Evolutionary conservation across 1,140 invertebrate species (phyloP).

Genomic region (Chlorops oryzae): DNA sequence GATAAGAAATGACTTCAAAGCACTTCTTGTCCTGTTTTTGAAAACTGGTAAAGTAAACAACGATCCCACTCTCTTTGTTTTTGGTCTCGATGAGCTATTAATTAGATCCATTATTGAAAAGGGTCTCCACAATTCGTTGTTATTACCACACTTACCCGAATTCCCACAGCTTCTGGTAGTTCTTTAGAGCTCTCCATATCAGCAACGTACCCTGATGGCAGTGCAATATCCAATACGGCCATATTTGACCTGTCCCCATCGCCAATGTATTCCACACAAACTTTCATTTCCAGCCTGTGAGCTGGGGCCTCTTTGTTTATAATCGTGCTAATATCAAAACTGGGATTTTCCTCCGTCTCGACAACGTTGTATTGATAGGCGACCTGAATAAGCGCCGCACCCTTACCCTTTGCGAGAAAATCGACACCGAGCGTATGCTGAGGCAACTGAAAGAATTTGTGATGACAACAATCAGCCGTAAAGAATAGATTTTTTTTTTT

Average conservation of each 20-base stretch:
- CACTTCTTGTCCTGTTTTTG: slow-evolving; percentile 58
- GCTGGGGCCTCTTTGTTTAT: slow-evolving; percentile 65
- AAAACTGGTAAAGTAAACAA: slow-evolving; percentile 82
- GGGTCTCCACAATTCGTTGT: too few species aligned
- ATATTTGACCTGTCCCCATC: slow-evolving; percentile 62
- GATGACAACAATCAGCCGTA: background rate
- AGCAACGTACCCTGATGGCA: slow-evolving; percentile 72
- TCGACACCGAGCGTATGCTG: slow-evolving; percentile 46
- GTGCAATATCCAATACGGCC: slow-evolving; percentile 79
- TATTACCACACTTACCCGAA: slow-evolving; percentile 24
- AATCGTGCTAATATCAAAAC: slow-evolving; percentile 68
- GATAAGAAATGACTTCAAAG: slow-evolving; percentile 74
- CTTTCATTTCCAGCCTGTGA: slow-evolving; percentile 65
- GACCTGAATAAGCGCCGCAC: slow-evolving; percentile 73
- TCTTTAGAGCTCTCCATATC: slow-evolving; percentile 32
- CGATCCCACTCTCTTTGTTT: slow-evolving; percentile 66
- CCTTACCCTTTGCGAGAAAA: slow-evolving; percentile 62
- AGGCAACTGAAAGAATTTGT: slow-evolving; percentile 14
- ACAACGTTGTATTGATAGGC: slow-evolving; percentile 75
- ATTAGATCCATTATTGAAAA: too few species aligned
- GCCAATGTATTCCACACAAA: slow-evolving; percentile 56
- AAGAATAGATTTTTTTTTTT: background rate
- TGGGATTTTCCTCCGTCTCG: slow-evolving; percentile 70
- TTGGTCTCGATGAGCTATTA: slow-evolving; percentile 66
- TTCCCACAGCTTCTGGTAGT: slow-evolving; percentile 27